These are phyloP conservation scores for Apis cerana DNA, from an alignment of 1,140 invertebrate species.

Conservation along the genomic window DNA sequence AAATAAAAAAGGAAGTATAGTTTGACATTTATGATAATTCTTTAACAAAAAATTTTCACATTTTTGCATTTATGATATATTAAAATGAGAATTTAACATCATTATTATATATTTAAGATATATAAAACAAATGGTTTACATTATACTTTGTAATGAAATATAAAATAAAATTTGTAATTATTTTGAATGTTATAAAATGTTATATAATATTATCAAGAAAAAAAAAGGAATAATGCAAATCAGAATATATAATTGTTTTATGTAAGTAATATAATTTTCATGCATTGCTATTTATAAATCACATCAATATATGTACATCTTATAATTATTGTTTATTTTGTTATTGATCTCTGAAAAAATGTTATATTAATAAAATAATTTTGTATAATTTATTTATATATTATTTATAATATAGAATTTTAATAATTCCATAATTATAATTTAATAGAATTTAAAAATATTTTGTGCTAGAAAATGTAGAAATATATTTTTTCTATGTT, in stretches of 20 bases:
- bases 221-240: background rate
- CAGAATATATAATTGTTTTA: constrained; percentile 1
- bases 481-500: too few species aligned
- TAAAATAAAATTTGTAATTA: constrained; percentile 24
- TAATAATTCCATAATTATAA: too few species aligned
- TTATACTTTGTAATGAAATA: background rate
- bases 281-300: background rate
- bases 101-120: background rate
- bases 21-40: constrained; percentile 34
- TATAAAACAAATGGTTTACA: background rate
- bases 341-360: constrained; percentile 22
- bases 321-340: constrained; percentile 37
- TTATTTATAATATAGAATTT: too few species aligned
- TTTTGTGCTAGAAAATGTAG: too few species aligned
- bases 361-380: constrained; percentile 56
- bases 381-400: constrained; percentile 44
- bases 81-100: background rate
- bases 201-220: background rate
- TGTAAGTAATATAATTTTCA: constrained; percentile 2
- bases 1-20: constrained; percentile 3
- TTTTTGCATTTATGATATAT: constrained; percentile 4
- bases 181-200: background rate
- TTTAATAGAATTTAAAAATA: too few species aligned
- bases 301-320: constrained; percentile 12
- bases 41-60: constrained; percentile 23